phyloP scores from a whole-genome alignment of 2,797 vertebrate species.

The Clarias laeviceps region DNA sequence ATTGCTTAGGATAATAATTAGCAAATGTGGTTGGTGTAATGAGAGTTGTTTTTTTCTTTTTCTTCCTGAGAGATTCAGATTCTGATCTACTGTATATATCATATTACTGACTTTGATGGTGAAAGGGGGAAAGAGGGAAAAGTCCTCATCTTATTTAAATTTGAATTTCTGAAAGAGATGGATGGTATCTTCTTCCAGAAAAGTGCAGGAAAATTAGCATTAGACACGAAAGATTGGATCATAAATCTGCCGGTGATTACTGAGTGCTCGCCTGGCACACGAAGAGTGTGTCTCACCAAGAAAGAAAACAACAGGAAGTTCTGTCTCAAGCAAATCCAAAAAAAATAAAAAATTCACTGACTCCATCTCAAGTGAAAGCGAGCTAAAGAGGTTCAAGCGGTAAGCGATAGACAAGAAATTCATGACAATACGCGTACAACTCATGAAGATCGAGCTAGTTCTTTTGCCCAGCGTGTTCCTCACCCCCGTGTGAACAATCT shows the following conservation, averaged over 20 bases:
- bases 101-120: constrained; percentile 53
- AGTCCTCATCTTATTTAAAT: constrained; percentile 51
- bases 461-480: not conserved
- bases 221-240: constrained; percentile 69
- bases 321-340: not conserved
- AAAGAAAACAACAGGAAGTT: constrained; percentile 55
- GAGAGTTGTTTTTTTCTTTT: constrained; percentile 18
- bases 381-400: constrained; percentile 55
- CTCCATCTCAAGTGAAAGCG: constrained; percentile 54
- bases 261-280: constrained; percentile 62
- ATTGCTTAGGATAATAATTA: constrained; percentile 56
- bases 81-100: constrained; percentile 50
- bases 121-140: constrained; percentile 29
- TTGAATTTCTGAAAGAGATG: constrained; percentile 54
- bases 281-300: constrained; percentile 63
- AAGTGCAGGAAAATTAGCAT: constrained; percentile 66
- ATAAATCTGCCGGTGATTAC: constrained; percentile 72
- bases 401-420: not conserved
- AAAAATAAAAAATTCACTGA: constrained; percentile 45
- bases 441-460: not conserved
- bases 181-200: constrained; percentile 65
- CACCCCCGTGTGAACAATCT: constrained; percentile 18
- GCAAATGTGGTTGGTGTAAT: constrained; percentile 40
- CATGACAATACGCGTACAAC: not conserved
- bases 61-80: constrained; percentile 42